Percentiles rank a stretch among this genome's conserved stretches.
These are phyloP conservation scores for Mellivora capensis DNA, from an alignment of 2,113 vertebrate species.

Conservation along the genomic window DNA sequence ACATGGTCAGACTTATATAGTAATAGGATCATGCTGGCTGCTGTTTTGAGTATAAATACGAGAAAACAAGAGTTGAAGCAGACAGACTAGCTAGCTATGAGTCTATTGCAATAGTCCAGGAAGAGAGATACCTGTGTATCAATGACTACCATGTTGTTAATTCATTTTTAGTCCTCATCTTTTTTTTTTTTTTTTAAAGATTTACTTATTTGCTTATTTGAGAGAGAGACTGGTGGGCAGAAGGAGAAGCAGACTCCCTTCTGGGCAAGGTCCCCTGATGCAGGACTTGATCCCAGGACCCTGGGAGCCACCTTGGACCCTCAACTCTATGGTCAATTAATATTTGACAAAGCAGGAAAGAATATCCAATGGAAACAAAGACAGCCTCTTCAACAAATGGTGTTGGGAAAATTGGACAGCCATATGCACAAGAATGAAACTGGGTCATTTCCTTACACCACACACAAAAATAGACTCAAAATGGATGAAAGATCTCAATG, in stretches of 20 bases:
- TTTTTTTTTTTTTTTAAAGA: background rate
- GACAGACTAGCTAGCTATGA: background rate
- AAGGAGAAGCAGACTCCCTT: background rate
- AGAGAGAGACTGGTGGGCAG: background rate
- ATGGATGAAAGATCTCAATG: too few relatives aligned
- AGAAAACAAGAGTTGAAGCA: background rate
- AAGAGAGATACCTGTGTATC: background rate
- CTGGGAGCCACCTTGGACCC: too few relatives aligned
- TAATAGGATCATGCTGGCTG: background rate
- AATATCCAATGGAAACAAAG: too few relatives aligned
- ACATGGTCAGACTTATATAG: background rate
- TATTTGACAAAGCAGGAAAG: too few relatives aligned
- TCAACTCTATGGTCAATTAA: too few relatives aligned
- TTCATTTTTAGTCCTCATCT: background rate
- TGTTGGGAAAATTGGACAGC: too few relatives aligned
- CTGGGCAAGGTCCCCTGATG: background rate
- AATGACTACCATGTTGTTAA: background rate
- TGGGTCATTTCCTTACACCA: too few relatives aligned
- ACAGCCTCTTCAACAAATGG: too few relatives aligned
- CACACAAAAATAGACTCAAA: too few relatives aligned
- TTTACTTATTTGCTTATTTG: background rate
- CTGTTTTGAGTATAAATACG: background rate
- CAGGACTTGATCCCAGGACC: too few relatives aligned
- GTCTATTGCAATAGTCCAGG: background rate
- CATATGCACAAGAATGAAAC: too few relatives aligned